phyloP scores from a whole-genome alignment of 1,140 invertebrate species.

The Goniozus legneri region DNA sequence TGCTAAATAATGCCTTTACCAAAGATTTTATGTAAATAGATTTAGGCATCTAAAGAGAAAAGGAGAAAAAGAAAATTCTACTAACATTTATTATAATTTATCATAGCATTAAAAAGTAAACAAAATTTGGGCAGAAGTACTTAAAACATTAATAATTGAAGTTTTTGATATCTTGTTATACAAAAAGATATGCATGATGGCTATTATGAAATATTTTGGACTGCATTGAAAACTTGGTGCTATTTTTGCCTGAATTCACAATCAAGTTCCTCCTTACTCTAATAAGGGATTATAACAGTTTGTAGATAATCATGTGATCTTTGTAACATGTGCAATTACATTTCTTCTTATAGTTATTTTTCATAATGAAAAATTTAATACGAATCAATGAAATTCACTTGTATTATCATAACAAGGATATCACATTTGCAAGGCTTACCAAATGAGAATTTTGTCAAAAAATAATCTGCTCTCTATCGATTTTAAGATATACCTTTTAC shows the following conservation, averaged over 20 bases:
- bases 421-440: too few species aligned
- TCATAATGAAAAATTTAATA: neutral
- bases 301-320: too few species aligned
- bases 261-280: conserved; percentile 16
- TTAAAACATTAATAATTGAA: neutral
- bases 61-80: conserved; percentile 12
- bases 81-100: conserved; percentile 11
- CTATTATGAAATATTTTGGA: neutral
- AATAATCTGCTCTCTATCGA: neutral
- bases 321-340: neutral
- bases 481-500: neutral
- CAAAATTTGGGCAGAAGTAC: conserved; percentile 6
- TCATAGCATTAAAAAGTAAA: conserved; percentile 14
- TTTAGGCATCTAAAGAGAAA: conserved; percentile 16
- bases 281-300: too few species aligned
- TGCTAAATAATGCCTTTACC: conserved; percentile 36
- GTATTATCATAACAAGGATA: neutral
- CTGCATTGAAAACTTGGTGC: conserved; percentile 11
- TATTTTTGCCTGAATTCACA: conserved; percentile 16
- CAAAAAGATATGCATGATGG: neutral
- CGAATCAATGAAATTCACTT: neutral
- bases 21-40: conserved; percentile 46
- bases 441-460: too few species aligned
- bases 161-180: too few species aligned
- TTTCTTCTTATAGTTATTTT: neutral